These are phyloP conservation scores for Rhombomys opimus DNA, from an alignment of 2,113 vertebrate genomes.

Conservation along the genomic window DNA sequence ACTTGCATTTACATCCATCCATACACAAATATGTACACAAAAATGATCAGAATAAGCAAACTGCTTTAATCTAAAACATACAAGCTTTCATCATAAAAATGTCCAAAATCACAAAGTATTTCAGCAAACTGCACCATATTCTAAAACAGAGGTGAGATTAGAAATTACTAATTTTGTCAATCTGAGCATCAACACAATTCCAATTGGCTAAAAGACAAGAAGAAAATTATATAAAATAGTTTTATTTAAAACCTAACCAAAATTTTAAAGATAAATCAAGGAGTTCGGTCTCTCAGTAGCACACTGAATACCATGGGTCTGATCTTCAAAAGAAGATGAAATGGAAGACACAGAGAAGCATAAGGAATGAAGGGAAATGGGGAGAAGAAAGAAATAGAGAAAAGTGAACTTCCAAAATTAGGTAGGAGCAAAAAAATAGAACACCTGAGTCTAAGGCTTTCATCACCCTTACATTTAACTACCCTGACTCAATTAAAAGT, in stretches of 20 bases:
- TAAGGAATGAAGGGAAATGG: not conserved
- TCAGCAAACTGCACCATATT: not conserved
- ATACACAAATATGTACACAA: not conserved
- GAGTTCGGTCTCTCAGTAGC: not conserved
- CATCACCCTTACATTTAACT: not conserved
- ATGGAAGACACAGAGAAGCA: not conserved
- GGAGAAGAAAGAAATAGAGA: not conserved
- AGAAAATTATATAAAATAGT: not conserved
- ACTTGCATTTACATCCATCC: not conserved
- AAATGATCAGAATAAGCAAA: not conserved
- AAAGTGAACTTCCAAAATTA: slow-evolving; percentile 28
- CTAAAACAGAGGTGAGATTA: slow-evolving; percentile 14
- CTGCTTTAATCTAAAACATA: slow-evolving; percentile 41
- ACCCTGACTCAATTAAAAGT: not conserved
- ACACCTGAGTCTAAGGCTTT: not conserved
- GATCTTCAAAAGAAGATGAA: not conserved
- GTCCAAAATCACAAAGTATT: not conserved
- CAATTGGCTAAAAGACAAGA: not conserved
- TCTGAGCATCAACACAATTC: slow-evolving; percentile 40
- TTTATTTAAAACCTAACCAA: slow-evolving; percentile 48
- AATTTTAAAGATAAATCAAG: not conserved
- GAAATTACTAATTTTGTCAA: slow-evolving; percentile 28
- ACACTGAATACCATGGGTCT: not conserved
- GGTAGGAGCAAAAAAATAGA: not conserved
- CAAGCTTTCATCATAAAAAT: slow-evolving; percentile 25